Base-by-base conservation (phyloP, 2,113 vertebrate species). In the Turnix velox region DNA sequence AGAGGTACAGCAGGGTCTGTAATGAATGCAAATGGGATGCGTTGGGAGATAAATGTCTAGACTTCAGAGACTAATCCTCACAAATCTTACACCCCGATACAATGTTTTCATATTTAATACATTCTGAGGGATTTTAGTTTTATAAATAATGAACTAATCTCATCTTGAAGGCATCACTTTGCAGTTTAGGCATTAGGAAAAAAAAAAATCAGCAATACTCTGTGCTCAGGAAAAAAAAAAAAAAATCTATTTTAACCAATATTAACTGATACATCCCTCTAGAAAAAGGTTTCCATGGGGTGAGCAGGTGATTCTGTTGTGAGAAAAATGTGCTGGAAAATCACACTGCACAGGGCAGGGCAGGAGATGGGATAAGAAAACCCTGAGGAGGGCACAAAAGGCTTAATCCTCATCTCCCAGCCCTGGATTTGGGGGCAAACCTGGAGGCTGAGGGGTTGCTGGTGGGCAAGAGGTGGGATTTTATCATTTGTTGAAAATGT, bases 141-240 rank as follows among this genome's bases (percentile, higher is more conserved):
- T 92, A 95, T 95, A 95, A 97, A 97, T 96, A 96, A 96, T 93
- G 93, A 88, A 92, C 81, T 90, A 93, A 96, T 94, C 96, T 90
- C 87, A 33, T 95, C 95, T 95, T 94, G 83, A 76, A 96, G 93
- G 88, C 90, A 81, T 86, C 86, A 19, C 91, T 94, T 89, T 74
- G 76, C 85, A 51, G 82, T 88, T 94, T 69, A 94, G 84, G 83
- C 40, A 24, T 71, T n/a, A n/a, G n/a, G n/a, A n/a, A 15, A 46
- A 52, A 78, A 83, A 14, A 66, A 48, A 43, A 63, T n/a, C n/a
- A 59, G 79, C 45, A 63, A 42, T 59, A 18, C 48, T 51, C 62
- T 28, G 23, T 45, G 51, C 66, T 89, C 30, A 73, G 25, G n/a
- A n/a, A n/a, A n/a, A n/a, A n/a, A n/a, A n/a, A n/a, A n/a, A n/a